Conservation (phyloP, 2,113 vertebrate species). For the Trogon surrucura region DNA sequence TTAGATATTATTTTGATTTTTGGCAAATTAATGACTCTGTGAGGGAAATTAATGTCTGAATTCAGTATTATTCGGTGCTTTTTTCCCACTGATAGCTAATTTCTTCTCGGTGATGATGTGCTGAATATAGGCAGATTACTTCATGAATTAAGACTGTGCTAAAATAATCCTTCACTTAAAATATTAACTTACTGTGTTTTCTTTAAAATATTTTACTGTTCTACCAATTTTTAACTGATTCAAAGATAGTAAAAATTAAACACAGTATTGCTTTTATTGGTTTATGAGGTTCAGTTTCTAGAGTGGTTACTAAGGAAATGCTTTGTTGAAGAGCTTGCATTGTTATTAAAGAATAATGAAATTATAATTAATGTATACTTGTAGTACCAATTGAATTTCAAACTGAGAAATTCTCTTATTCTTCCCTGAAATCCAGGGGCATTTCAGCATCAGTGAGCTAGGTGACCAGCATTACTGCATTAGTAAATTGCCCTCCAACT, state of each 20-base stretch:
- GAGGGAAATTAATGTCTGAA: neutral
- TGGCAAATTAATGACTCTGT: neutral
- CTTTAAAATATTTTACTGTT: constrained; percentile 2
- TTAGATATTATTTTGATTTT: constrained; percentile 49
- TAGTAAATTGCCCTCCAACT: neutral
- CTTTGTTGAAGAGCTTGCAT: constrained; percentile 70
- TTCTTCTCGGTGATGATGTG: neutral
- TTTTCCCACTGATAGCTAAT: constrained; percentile 42
- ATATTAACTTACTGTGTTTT: neutral
- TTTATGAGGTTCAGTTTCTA: constrained; percentile 52
- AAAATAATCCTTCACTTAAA: constrained; percentile 31
- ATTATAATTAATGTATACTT: constrained; percentile 56
- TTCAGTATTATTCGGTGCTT: constrained; percentile 42
- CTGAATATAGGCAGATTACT: constrained; percentile 28
- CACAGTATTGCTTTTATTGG: constrained; percentile 23
- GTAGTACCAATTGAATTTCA: neutral
- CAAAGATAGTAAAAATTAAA: constrained; percentile 61
- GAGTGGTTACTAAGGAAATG: constrained; percentile 58
- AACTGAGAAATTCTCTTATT: constrained; percentile 20
- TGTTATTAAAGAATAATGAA: constrained; percentile 74
- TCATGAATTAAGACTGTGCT: neutral
- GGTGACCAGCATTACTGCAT: neutral
- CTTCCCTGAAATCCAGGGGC: neutral
- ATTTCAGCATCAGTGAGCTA: neutral
- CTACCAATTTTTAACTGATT: constrained; percentile 47